A percentile compares a stretch with the other conserved stretches of the same genome.
These are phyloP conservation scores for Pomacea maculata DNA, from an alignment of 1,140 invertebrate species.

Conservation along the genomic window DNA sequence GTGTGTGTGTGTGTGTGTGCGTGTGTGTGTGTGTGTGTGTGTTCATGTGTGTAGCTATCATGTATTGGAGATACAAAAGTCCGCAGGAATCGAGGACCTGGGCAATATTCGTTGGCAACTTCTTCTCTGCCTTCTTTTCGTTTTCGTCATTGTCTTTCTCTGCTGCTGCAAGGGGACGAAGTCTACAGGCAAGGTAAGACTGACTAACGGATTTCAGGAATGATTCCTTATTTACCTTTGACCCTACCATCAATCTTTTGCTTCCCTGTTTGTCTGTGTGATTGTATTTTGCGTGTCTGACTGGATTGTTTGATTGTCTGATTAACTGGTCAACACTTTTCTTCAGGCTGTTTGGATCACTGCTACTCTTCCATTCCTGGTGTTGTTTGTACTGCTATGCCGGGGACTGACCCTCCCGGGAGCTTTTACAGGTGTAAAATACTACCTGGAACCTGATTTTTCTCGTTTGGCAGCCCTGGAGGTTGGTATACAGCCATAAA, in stretches of 20 bases:
- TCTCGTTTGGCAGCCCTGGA: constrained; percentile 47
- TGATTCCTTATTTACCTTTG: background rate
- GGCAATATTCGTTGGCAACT: constrained; percentile 64
- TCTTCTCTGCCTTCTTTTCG: constrained; percentile 58
- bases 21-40: background rate
- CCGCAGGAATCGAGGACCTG: constrained; percentile 61
- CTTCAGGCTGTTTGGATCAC: constrained; percentile 56
- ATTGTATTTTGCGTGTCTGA: background rate
- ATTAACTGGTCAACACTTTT: constrained; percentile 8
- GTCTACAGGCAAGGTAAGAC: constrained; percentile 67
- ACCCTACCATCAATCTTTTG: too few relatives aligned
- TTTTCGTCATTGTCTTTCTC: constrained; percentile 65
- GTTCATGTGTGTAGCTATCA: constrained; percentile 39
- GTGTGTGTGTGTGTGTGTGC: background rate
- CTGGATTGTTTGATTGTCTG: too few relatives aligned
- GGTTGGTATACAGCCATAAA: constrained; percentile 15
- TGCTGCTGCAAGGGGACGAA: constrained; percentile 68
- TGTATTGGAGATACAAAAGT: constrained; percentile 54
- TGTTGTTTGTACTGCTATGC: constrained; percentile 62
- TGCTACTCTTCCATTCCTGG: constrained; percentile 64
- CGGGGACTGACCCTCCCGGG: constrained; percentile 63
- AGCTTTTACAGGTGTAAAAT: constrained; percentile 66
- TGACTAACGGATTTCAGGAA: background rate
- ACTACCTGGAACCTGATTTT: constrained; percentile 85
- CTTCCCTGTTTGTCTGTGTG: background rate